Conservation (phyloP, 2,888 invertebrate genomes). For the Drosophila meridiana region DNA sequence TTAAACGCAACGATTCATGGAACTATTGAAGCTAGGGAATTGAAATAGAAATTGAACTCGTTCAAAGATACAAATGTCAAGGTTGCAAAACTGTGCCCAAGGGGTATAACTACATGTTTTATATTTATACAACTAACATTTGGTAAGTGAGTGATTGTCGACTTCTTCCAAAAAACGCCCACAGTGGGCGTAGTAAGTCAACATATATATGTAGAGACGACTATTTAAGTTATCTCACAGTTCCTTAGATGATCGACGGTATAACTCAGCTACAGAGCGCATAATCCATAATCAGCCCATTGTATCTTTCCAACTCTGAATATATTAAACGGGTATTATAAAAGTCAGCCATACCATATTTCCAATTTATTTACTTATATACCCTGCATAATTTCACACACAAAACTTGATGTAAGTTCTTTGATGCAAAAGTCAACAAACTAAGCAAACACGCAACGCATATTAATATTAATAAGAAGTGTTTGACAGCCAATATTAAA, state of each 20-base stretch:
- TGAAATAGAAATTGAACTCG: not conserved
- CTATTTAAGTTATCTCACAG: too few species aligned
- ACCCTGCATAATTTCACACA: too few species aligned
- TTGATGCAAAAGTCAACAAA: not conserved
- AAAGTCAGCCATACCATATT: not conserved
- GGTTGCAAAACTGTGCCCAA: too few species aligned
- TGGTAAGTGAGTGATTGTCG: not conserved
- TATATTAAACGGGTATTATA: not conserved
- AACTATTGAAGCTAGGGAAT: not conserved
- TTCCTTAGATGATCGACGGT: too few species aligned
- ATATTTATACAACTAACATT: not conserved
- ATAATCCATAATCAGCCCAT: too few species aligned
- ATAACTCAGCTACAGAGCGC: too few species aligned
- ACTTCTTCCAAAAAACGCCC: not conserved
- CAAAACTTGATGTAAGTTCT: not conserved
- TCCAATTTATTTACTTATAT: not conserved
- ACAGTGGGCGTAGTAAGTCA: not conserved
- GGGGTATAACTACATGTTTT: not conserved
- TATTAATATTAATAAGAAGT: conserved; percentile 1
- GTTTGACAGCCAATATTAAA: not conserved
- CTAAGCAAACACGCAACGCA: not conserved
- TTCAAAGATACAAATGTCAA: conserved; percentile 4
- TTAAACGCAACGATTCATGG: not conserved
- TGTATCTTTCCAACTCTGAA: too few species aligned
- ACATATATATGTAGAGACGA: not conserved